phyloP scores from a whole-genome alignment of 2,888 invertebrate species.

The Hirtodrosophila cameraria region DNA sequence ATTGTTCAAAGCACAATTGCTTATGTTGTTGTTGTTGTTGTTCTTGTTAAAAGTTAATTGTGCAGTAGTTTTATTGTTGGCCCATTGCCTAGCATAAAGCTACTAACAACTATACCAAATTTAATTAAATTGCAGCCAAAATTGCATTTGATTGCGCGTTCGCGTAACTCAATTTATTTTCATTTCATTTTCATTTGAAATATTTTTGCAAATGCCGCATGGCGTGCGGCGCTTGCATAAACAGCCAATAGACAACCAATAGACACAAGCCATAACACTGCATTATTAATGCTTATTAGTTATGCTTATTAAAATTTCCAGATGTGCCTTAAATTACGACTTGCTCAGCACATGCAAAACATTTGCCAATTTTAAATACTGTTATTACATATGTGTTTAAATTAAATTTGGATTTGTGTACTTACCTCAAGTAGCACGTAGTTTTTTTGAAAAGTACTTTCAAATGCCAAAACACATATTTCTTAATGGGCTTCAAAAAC shows the following conservation, averaged over 20 bases:
- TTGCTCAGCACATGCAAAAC: no score
- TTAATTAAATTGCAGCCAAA: constrained; percentile 46
- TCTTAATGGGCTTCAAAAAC: no score
- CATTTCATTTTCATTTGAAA: constrained; percentile 25
- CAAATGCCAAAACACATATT: no score
- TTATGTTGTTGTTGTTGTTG: constrained; percentile 18
- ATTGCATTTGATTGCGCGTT: constrained; percentile 31
- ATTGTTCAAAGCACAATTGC: constrained; percentile 19
- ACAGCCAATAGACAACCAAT: constrained; percentile 13
- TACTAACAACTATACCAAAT: constrained; percentile 16
- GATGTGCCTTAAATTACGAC: constrained; percentile 8
- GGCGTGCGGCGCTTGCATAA: constrained; percentile 22
- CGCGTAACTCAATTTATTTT: constrained; percentile 43
- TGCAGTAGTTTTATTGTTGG: constrained; percentile 34
- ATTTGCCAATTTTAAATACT: no score
- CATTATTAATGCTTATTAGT: constrained; percentile 22
- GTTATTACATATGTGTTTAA: no score
- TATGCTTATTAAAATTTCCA: constrained; percentile 19
- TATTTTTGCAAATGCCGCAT: constrained; percentile 30
- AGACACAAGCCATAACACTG: constrained; percentile 9
- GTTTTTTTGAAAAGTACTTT: no score
- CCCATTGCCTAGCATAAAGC: constrained; percentile 31
- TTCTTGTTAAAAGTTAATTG: constrained; percentile 47
- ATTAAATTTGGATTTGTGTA: no score
- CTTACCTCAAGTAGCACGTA: no score